These are phyloP conservation scores for Araneus ventricosus DNA, from an alignment of 1,140 invertebrate genomes.

Conservation along the genomic window DNA sequence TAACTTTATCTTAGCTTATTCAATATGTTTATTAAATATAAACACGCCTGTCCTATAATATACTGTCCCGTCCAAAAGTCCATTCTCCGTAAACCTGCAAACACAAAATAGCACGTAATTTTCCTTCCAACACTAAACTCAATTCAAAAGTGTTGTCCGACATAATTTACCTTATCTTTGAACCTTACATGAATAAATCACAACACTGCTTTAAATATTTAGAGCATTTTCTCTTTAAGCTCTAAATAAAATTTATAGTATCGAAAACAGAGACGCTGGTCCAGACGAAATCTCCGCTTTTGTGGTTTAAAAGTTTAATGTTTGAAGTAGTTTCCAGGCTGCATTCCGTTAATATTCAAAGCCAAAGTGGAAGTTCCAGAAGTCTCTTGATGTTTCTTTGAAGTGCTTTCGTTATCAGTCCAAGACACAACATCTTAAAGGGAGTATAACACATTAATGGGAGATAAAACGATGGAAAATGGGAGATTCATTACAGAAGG, in stretches of 20 bases:
- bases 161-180: constrained; percentile 4
- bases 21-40: too few species aligned
- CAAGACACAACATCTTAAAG: not conserved
- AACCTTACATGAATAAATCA: constrained; percentile 4
- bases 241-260: constrained; percentile 24
- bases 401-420: constrained; percentile 8
- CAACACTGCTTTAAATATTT: not conserved
- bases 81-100: too few species aligned
- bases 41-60: too few species aligned
- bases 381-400: constrained; percentile 21
- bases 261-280: not conserved
- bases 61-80: too few species aligned
- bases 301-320: constrained; percentile 20
- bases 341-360: not conserved
- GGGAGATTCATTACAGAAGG: not conserved
- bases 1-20: too few species aligned
- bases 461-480: not conserved
- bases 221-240: not conserved
- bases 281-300: not conserved
- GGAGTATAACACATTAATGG: not conserved
- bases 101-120: too few species aligned
- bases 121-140: not conserved
- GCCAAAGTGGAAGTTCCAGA: not conserved
- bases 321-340: not conserved
- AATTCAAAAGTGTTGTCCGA: not conserved